These are phyloP conservation scores for Cyrtonyx montezumae DNA, from an alignment of 2,113 vertebrate species.

Conservation along the genomic window DNA sequence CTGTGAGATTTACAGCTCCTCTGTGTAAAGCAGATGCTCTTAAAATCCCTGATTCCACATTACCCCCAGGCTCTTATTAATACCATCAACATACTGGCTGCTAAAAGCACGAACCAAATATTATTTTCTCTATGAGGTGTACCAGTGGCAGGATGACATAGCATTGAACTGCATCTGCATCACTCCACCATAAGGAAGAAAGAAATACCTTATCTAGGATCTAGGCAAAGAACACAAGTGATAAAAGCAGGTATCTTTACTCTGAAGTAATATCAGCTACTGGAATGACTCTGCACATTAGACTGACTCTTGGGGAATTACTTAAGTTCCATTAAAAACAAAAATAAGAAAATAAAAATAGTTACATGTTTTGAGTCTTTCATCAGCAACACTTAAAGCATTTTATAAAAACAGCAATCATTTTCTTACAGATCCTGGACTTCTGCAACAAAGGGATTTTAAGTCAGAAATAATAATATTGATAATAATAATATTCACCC, in stretches of 20 bases:
- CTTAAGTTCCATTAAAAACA: neutral
- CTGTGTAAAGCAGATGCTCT: neutral
- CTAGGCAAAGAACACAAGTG: neutral
- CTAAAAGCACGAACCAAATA: neutral
- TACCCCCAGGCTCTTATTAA: neutral
- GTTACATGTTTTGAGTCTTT: neutral
- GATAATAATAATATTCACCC: neutral
- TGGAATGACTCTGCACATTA: neutral
- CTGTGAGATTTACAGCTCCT: neutral
- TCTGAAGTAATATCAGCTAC: neutral
- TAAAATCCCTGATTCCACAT: neutral
- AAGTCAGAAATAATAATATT: neutral
- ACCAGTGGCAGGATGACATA: neutral
- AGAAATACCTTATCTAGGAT: neutral
- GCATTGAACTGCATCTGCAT: neutral
- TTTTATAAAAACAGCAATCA: neutral
- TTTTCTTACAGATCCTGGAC: neutral
- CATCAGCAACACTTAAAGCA: neutral
- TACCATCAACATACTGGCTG: neutral
- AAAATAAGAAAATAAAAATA: neutral
- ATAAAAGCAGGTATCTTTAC: neutral
- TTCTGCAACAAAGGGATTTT: neutral
- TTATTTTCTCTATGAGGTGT: neutral
- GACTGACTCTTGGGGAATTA: neutral
- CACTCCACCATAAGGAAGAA: neutral